Conservation (phyloP, 2,888 invertebrate genomes). For the Buathra laborator region DNA sequence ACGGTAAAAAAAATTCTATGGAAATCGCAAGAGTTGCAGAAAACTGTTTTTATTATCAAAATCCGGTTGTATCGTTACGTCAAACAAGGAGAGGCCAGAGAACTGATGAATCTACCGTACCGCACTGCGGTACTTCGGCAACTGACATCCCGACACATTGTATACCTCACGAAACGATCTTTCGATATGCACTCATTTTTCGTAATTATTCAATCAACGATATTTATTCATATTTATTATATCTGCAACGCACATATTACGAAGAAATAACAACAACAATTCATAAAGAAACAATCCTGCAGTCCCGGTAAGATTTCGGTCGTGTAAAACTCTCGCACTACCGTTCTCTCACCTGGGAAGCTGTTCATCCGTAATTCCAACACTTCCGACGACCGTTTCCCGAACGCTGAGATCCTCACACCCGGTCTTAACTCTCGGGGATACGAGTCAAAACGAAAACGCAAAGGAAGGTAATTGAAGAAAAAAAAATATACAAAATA, state of each 20-base stretch:
- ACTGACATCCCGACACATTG: background rate
- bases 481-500: constrained; percentile 51
- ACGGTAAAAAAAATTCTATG: too few relatives aligned
- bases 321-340: constrained; percentile 35
- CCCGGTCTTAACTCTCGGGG: background rate
- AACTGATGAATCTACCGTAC: constrained; percentile 12
- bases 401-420: background rate
- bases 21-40: too few relatives aligned
- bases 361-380: constrained; percentile 23
- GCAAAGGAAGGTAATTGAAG: background rate
- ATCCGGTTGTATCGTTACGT: too few relatives aligned
- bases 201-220: background rate
- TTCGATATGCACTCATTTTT: background rate
- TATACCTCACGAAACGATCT: background rate
- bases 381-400: background rate
- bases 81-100: background rate
- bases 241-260: background rate
- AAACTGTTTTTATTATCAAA: too few relatives aligned
- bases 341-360: constrained; percentile 59
- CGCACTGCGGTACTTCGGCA: constrained; percentile 32
- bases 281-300: background rate
- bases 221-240: background rate
- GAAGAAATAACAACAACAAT: constrained; percentile 6
- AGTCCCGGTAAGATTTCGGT: constrained; percentile 38
- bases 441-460: background rate